Conservation (phyloP, 2,113 vertebrate genomes). For the Tachuris rubrigastra region DNA sequence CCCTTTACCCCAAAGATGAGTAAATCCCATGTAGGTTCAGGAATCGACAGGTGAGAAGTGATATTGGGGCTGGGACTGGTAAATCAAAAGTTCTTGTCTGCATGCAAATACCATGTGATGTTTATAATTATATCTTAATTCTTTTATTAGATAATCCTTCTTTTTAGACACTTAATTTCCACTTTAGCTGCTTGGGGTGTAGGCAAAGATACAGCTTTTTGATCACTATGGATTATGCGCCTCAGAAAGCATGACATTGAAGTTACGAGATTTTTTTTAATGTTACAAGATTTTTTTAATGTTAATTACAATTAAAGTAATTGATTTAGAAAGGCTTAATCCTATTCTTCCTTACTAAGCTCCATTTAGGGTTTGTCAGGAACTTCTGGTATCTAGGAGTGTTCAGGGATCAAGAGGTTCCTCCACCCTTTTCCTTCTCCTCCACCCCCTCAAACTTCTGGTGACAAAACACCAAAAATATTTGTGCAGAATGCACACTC, state of each 20-base stretch:
- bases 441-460: not conserved
- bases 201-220: not conserved
- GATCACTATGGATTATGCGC: not conserved
- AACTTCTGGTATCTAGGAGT: not conserved
- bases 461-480: not conserved
- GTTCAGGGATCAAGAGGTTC: not conserved
- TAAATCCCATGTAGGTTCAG: not conserved
- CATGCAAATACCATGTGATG: not conserved
- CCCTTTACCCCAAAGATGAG: not conserved
- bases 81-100: not conserved
- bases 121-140: not conserved
- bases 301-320: not conserved
- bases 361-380: not conserved
- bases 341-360: not conserved
- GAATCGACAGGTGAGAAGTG: not conserved
- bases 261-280: not conserved
- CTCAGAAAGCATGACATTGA: not conserved
- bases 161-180: not conserved
- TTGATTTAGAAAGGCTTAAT: not conserved
- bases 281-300: not conserved
- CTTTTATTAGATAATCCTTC: not conserved
- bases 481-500: not conserved
- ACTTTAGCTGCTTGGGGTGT: not conserved
- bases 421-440: not conserved
- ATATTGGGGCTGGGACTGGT: not conserved